Evolutionary conservation across 2,113 vertebrate species (phyloP), one percentile per base, ranked within the genome.

Genomic region (Neoarius graeffei): DNA sequence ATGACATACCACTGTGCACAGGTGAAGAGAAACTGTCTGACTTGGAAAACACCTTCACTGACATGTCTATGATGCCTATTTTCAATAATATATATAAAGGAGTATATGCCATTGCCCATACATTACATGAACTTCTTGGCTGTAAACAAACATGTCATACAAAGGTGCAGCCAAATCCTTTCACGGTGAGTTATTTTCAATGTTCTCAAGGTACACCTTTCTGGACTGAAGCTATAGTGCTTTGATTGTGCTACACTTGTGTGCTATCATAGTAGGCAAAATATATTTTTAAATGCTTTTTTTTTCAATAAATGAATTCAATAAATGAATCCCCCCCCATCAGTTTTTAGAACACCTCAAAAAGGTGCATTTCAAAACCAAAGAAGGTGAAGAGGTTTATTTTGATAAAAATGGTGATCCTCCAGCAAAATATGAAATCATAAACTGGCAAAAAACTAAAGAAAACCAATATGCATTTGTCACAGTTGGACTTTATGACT

Each of bases 371-470:
- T 95, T 95, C 59, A 94, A 93, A 7, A 93, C 92, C 25, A 87
- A 88, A 17, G 91, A 89, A 52, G 94, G 93, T 3, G 91, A 91
- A 62, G 95, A 90, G 42, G 90, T 95, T 67, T 93, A 90, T 54
- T 95, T 95, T 90, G 94, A 96, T 92, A 87, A 93, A 80, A 94
- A 95, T 59, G 94, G 95, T 74, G 94, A 95, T 42, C 89, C 93
- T 0, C 88, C 92, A 64, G 94, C 93, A 73, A 92, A 90, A 87
- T 95, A 96, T 89, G 95, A 95, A 59, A 76, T 95, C 7, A 92
- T 95, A 52, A 96, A 95, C 86, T 96, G 95, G 95, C 94, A 95
- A 73, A 91, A 91, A 48, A 91, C 86, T 87, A 91, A 90, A 2
- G 89, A 93, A n/a, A 91, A 93, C 23, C 84, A 82, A 25, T 6